A percentile compares a stretch with the other conserved stretches of the same genome.
phyloP scores from a whole-genome alignment of 2,888 invertebrate species.

The Hymenopus coronatus region DNA sequence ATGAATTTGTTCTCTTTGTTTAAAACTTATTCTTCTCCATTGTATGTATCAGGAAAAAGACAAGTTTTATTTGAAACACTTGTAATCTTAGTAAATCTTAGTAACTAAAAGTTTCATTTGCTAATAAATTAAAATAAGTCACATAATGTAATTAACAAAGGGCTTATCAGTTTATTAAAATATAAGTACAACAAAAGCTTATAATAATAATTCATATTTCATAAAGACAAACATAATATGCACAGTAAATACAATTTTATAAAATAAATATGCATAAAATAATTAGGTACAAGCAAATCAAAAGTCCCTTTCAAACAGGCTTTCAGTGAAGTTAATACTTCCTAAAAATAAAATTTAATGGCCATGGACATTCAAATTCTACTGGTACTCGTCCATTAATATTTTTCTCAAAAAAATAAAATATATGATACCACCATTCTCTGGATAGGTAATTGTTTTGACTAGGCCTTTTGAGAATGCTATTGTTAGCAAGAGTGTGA shows the following conservation, averaged over 20 bases:
- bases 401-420: not conserved
- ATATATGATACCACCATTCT: not conserved
- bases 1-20: no score
- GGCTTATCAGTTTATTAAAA: not conserved
- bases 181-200: not conserved
- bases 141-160: not conserved
- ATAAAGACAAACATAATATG: not conserved
- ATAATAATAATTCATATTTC: not conserved
- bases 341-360: not conserved
- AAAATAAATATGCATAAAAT: not conserved
- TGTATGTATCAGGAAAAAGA: no score
- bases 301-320: not conserved
- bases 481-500: not conserved
- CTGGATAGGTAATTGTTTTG: not conserved
- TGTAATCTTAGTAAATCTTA: no score
- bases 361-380: not conserved
- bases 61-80: no score
- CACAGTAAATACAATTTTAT: not conserved
- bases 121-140: not conserved
- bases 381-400: not conserved
- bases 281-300: not conserved
- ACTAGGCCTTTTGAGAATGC: not conserved
- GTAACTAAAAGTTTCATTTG: not conserved
- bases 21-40: no score
- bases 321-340: not conserved